Base-by-base conservation (phyloP, 2,113 vertebrate species). In the Corynorhinus townsendii region DNA sequence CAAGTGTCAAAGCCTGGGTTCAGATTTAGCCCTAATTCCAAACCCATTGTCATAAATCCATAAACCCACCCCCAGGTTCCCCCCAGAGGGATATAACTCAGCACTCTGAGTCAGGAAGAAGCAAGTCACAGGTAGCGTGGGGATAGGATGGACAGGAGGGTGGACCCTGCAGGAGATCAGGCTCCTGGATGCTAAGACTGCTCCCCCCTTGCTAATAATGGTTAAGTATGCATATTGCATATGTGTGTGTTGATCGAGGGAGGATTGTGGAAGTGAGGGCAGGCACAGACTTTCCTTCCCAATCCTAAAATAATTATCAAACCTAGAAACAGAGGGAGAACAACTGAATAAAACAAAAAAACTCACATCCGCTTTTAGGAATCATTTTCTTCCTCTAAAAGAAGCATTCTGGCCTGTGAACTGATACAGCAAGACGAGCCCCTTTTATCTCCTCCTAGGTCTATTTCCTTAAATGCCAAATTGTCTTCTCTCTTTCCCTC, bases 391-490 rank as follows among this genome's bases (percentile, higher is more conserved):
- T 40, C 64, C 33, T 73, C 30, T 64, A 11, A 77, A 49, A 80
- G 80, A 38, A 59, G 59, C 49, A 62, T 64, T 89, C 54, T 59
- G 62, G 81, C 40, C 86, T 45, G 16, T 10, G 35, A 95, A 73
- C 76, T 15, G 35, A 49, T 43, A 52, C 35, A 54, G 83, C 19
- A 38, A 86, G 83, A 59, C 0, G 4, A 47, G 38, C 6, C 10
- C 15, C n/a, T 47, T 94, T 83, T n/a, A 38, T 81, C n/a, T 86
- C 35, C 35, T 85, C 79, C 83, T 45, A 45, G 86, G 49, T 56
- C 72, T 73, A 3, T 52, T 62, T 86, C 68, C 62, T 83, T 84
- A 84, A 84, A 92, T 49, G 72, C 38, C 43, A 93, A 92, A 81
- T 2, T 80, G 71, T 28, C 79, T 33, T 85, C 52, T 92, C 76